Base-by-base conservation (phyloP, 2,888 invertebrate species). In the Apamea anceps region DNA sequence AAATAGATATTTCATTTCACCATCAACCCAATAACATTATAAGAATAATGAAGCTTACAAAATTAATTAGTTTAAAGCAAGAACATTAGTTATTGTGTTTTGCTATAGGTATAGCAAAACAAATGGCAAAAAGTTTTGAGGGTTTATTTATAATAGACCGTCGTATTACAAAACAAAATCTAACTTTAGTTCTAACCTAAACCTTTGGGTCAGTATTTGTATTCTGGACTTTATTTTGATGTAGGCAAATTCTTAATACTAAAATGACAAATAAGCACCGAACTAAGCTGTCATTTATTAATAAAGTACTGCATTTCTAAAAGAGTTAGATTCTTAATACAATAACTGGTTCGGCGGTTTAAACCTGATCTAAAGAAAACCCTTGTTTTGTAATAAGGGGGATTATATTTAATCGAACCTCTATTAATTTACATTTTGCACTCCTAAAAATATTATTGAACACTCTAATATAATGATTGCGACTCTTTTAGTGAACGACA, bases 1-100 rank as follows among this genome's bases (percentile, higher is more conserved):
- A 21, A 91, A 90, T 75, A 75, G 15, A 75, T 79, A 62, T 18
- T 37, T 57, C 0, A 74, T 76, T 63, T 45, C 18, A 62, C 21
- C 13, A 37, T 51, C 18, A 62, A 21, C 28, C 60, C 37, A 12
- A 32, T 6, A 48, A 3, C 7, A 28, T 48, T 42, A 21, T n/a
- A 32, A 73, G 18, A 48, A 25, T 32, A 65, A 25, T 28, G 15
- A 73, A 45, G 6, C 15, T 73, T 5, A 48, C 12, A 42, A 21
- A n/a, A 57, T 8, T 48, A 21, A 5, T 48, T n/a, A n/a, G n/a
- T n/a, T 62, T 21, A 63, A 8, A 62, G 13, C 72, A 62, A n/a
- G 18, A 45, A 75, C 28, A 28, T 57, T 57, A 37, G 18, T 4
- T 18, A 48, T 3, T 1, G 7, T 42, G 42, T 42, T 42, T 42